Conservation (phyloP, 2,888 invertebrate genomes). For the Drosophila colorata region DNA sequence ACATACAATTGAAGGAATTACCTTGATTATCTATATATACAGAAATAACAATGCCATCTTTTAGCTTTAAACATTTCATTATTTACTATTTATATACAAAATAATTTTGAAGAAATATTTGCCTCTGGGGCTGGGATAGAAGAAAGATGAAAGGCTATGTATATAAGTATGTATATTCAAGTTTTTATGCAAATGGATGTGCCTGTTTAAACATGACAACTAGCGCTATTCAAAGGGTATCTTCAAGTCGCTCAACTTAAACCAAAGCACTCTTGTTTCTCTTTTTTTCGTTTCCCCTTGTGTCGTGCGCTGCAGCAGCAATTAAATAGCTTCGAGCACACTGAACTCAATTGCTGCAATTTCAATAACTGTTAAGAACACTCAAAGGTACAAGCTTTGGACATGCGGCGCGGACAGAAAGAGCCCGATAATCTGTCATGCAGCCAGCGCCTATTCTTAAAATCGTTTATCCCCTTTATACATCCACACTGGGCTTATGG, state of each 20-base stretch:
- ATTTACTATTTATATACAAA: too few relatives aligned
- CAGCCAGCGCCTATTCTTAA: constrained; percentile 14
- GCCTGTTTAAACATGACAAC: not conserved
- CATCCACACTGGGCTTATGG: not conserved
- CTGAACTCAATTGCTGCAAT: constrained; percentile 75
- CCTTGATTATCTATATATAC: too few relatives aligned
- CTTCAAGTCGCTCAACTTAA: not conserved
- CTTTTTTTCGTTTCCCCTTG: not conserved
- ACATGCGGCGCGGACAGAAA: too few relatives aligned
- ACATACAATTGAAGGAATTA: too few relatives aligned
- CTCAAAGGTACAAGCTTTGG: constrained; percentile 53
- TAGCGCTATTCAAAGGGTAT: not conserved
- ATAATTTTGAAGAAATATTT: too few relatives aligned
- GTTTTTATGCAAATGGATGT: too few relatives aligned
- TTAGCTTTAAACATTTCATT: too few relatives aligned
- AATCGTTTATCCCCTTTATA: constrained; percentile 1
- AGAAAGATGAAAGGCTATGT: too few relatives aligned
- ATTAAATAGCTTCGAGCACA: constrained; percentile 78
- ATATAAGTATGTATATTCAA: too few relatives aligned
- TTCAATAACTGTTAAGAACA: constrained; percentile 75
- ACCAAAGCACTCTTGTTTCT: not conserved
- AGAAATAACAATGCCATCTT: too few relatives aligned
- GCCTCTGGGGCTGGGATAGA: too few relatives aligned
- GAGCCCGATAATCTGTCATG: constrained; percentile 66
- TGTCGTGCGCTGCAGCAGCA: constrained; percentile 50